Base-by-base conservation (phyloP, 2,113 vertebrate species). In the Cettia cetti region DNA sequence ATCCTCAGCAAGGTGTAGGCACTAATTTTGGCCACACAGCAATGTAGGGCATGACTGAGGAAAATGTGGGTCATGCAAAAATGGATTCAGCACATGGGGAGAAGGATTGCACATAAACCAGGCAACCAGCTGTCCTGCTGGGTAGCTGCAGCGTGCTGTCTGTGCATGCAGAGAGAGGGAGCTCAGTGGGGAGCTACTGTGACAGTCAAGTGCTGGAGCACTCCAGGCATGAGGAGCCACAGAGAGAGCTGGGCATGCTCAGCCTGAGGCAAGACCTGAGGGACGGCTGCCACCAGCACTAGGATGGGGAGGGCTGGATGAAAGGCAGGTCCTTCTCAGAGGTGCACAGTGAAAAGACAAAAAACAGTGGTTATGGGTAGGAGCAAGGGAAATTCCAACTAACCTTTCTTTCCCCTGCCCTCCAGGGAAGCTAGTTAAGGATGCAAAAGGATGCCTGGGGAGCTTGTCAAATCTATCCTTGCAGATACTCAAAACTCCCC, bases 181-280 rank as follows among this genome's bases (percentile, higher is more conserved):
- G 23, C 44, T 82, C 57, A 24, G 31, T 3, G 31, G 33, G 50
- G n/a, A 60, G 30, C 19, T 75, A 9, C 45, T 4, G 6, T 5
- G n/a, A 5, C 13, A 24, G 28, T 5, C 0, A 0, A n/a, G 60
- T 26, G 21, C 50, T 74, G 50, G 27, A 77, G 49, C 39, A 60
- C 10, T n/a, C 0, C 2, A 21, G 19, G 24, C 15, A 24, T 0
- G 0, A 77, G 35, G 53, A 82, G 64, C 50, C 1, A 0, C n/a
- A 40, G 54, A 28, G 19, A 14, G 19, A 88, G 33, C 22, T 61
- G 69, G 60, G 44, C 9, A 2, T 14, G 5, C 20, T 56, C 28
- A 64, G 44, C 26, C 45, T 22, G 39, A 64, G 33, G 40, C 16
- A 31, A 24, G 27, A 40, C 14, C 30, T 22, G 35, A 23, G 18